These are phyloP conservation scores for Dromaius novaehollandiae DNA, from an alignment of 2,113 vertebrate species.

Conservation along the genomic window DNA sequence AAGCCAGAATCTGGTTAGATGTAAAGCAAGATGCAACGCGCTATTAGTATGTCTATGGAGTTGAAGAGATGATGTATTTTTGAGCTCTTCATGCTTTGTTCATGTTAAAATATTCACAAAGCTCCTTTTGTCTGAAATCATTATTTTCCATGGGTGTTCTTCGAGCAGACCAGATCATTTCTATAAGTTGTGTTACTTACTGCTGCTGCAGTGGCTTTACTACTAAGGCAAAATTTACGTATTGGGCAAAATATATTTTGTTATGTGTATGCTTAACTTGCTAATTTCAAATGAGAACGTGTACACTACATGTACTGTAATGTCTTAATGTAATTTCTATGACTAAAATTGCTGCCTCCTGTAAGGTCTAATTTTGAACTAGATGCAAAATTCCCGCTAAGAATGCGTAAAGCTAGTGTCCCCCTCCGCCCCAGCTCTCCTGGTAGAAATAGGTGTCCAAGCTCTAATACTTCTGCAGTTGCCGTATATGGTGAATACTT, in stretches of 20 bases:
- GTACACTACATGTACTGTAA: not conserved
- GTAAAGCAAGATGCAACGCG: not conserved
- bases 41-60: not conserved
- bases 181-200: not conserved
- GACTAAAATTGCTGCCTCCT: not conserved
- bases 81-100: not conserved
- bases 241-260: not conserved
- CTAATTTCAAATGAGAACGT: not conserved
- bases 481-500: not conserved
- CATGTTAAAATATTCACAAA: not conserved
- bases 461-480: not conserved
- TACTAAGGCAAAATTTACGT: not conserved
- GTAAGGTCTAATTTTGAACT: not conserved
- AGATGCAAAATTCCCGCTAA: not conserved
- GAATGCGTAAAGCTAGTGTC: not conserved
- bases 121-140: not conserved
- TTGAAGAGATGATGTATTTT: not conserved
- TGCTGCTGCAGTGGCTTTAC: not conserved
- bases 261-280: not conserved
- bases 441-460: not conserved
- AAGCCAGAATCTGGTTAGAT: not conserved
- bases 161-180: not conserved
- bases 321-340: not conserved
- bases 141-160: not conserved
- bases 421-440: not conserved